Base-by-base conservation (phyloP, 2,888 invertebrate genomes). In the Eupeodes luniger region DNA sequence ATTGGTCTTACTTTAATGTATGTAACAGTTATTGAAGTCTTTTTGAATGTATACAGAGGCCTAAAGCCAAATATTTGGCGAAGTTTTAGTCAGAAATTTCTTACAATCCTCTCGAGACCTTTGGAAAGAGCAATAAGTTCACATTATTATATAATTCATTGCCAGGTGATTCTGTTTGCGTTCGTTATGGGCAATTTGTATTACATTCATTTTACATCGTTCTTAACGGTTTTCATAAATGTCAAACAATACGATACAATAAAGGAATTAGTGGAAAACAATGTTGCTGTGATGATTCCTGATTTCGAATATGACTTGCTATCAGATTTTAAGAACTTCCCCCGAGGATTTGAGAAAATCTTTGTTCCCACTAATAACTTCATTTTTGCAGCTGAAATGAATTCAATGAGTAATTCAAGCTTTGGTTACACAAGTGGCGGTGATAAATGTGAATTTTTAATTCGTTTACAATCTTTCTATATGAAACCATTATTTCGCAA, bases 1-100 rank as follows among this genome's bases (percentile, higher is more conserved):
- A 84, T 88, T 27, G 84, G 72, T 1, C n/a, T 84, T 5, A 75
- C 61, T 0, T 36, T 88, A 2, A n/a, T 40, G 2, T 88, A 79
- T 40, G 78, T 88, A 34, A 36, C 59, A 12, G 1, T 61, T 0
- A 88, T 88, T 74, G 81, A 81, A 16, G 40, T 40, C 5, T 5
- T 5, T 4, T 40, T 40, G 40, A 40, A 40, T 40, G 4, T 40
- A 7, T 40, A 40, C 40, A 40, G 40, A 40, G 40, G 40, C 5
- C 1, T 40, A 9, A 40, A 9, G 9, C 40, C 5, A 2, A 27
- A 75, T 4, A 10, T 81, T 1, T 88, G 88, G 88, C 36, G 34
- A 0, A 61, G 44, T 7, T 69, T 78, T 16, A 81, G 78, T 51
- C 67, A 72, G 57, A 70, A 64, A 5, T 1, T 78, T 2, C 19